Evolutionary conservation across 2,888 invertebrate genomes (phyloP).

Genomic region (Plebejus melissa): DNA sequence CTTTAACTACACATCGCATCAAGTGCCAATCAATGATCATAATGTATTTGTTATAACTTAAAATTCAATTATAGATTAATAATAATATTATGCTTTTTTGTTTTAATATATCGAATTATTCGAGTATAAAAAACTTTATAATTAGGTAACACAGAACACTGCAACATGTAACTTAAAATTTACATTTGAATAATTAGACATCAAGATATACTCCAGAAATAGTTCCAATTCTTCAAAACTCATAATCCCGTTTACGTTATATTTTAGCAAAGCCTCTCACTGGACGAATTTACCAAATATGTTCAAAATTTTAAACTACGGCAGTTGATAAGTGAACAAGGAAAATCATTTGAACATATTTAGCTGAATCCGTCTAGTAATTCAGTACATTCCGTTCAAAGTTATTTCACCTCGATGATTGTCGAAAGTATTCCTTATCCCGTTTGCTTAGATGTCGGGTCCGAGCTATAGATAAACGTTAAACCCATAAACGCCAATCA

Average conservation of each 20-base stretch:
- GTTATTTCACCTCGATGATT: background rate
- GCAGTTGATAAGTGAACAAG: background rate
- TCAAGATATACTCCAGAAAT: background rate
- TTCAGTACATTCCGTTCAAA: background rate
- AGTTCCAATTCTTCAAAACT: background rate
- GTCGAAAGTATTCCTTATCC: background rate
- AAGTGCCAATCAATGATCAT: background rate
- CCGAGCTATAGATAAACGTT: too few species aligned
- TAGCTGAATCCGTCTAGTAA: background rate
- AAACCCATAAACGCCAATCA: too few species aligned
- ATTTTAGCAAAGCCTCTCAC: background rate
- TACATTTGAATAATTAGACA: background rate
- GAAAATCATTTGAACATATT: background rate
- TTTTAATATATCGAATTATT: background rate
- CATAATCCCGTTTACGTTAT: background rate
- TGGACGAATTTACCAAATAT: background rate
- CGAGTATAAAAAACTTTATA: background rate
- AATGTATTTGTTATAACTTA: background rate
- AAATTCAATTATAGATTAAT: background rate
- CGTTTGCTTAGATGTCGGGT: too few species aligned
- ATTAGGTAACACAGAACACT: slow-evolving; percentile 1
- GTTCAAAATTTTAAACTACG: background rate
- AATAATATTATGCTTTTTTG: background rate
- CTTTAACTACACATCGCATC: background rate
- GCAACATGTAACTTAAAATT: background rate